phyloP scores from a whole-genome alignment of 1,140 invertebrate genomes.

The Phenacoccus solenopsis region DNA sequence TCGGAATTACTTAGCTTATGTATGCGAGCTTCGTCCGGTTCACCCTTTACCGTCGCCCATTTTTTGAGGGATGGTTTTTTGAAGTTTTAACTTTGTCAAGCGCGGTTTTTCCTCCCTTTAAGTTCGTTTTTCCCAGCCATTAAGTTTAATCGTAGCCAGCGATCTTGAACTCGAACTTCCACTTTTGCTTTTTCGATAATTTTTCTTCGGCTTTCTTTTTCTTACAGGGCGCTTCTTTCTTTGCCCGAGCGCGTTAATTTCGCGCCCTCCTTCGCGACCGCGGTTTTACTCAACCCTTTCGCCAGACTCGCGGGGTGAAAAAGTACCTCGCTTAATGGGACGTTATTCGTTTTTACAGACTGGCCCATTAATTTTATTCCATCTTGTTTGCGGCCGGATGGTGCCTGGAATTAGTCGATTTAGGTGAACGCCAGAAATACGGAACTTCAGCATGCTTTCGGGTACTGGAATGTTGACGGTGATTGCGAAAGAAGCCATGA shows the following conservation, averaged over 20 bases:
- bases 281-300: not conserved
- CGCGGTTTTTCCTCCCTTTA: constrained; percentile 10
- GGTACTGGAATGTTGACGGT: too few species aligned
- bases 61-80: constrained; percentile 16
- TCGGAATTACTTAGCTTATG: constrained; percentile 12
- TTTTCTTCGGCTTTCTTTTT: constrained; percentile 9
- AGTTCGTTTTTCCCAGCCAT: constrained; percentile 11
- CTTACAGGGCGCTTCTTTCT: not conserved
- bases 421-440: too few species aligned
- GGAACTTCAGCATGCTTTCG: too few species aligned
- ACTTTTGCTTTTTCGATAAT: constrained; percentile 6
- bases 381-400: not conserved
- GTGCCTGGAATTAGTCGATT: too few species aligned
- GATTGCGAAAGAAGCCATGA: too few species aligned
- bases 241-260: too few species aligned
- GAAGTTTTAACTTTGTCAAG: constrained; percentile 7
- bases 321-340: not conserved
- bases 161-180: not conserved
- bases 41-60: not conserved
- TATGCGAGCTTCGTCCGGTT: constrained; percentile 14
- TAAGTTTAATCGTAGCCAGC: constrained; percentile 10
- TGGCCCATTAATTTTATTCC: not conserved
- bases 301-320: too few species aligned
- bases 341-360: not conserved
- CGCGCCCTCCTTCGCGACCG: too few species aligned